These are phyloP conservation scores for Galerucella nymphaeae DNA, from an alignment of 2,888 invertebrate species.

Conservation along the genomic window DNA sequence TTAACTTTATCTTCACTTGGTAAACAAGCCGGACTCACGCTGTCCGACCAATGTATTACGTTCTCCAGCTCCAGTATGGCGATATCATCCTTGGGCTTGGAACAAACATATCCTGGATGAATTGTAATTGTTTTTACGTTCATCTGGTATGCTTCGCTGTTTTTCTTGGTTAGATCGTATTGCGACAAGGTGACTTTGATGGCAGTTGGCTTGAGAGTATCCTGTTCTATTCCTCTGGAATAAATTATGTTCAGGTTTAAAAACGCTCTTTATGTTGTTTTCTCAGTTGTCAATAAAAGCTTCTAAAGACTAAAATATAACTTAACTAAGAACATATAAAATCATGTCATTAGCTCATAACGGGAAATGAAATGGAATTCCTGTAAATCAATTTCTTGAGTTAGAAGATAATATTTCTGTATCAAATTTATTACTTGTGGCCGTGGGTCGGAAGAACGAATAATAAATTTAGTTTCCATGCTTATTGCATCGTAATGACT, in stretches of 20 bases:
- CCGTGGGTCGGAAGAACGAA: conserved; percentile 4
- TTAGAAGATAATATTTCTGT: not conserved
- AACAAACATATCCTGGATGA: conserved; percentile 81
- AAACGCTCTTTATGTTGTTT: not conserved
- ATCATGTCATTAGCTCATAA: not conserved
- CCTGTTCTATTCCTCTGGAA: conserved; percentile 72
- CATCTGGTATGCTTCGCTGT: conserved; percentile 65
- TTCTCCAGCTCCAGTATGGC: conserved; percentile 78
- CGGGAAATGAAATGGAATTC: not conserved
- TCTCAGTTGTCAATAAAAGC: not conserved
- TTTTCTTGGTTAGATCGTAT: conserved; percentile 74
- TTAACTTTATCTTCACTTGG: conserved; percentile 68
- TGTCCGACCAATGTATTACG: conserved; percentile 76
- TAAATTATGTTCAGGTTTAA: conserved; percentile 8
- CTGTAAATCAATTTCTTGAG: not conserved
- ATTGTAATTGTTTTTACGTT: conserved; percentile 70
- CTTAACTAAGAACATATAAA: not conserved
- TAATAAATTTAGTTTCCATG: not conserved
- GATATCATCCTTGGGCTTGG: conserved; percentile 73
- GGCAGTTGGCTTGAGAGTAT: conserved; percentile 72
- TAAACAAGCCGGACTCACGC: conserved; percentile 82
- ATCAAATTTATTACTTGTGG: not conserved
- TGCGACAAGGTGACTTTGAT: conserved; percentile 78
- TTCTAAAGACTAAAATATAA: no score
- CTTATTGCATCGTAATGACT: conserved; percentile 5